Evolutionary conservation across 2,113 vertebrate species (phyloP).

Genomic region (Pycnonotus jocosus): DNA sequence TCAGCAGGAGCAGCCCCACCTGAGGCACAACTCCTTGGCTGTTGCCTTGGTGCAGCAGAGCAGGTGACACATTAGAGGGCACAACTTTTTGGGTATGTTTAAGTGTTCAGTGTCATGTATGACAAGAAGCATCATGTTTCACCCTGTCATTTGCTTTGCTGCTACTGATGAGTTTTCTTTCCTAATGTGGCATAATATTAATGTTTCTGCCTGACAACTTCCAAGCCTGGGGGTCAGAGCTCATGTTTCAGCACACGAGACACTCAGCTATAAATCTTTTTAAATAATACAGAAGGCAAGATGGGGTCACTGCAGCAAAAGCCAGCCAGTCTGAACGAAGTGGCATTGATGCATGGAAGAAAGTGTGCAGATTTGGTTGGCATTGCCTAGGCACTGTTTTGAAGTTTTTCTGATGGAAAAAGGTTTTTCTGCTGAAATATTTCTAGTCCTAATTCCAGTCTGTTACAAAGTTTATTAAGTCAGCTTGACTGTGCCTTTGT

Average conservation of each 20-base stretch:
- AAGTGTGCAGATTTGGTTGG: constrained; percentile 45
- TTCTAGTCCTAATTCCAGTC: neutral
- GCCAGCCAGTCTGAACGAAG: constrained; percentile 88
- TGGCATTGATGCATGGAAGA: constrained; percentile 90
- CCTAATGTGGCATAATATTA: constrained; percentile 84
- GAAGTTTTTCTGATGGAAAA: neutral
- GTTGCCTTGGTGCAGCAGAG: neutral
- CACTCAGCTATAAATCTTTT: constrained; percentile 92
- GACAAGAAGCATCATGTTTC: constrained; percentile 54
- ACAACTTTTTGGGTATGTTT: constrained; percentile 6
- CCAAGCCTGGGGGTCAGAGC: constrained; percentile 87
- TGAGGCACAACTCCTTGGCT: neutral
- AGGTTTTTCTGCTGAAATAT: neutral
- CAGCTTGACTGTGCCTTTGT: neutral
- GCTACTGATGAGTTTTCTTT: constrained; percentile 64
- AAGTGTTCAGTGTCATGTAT: constrained; percentile 24
- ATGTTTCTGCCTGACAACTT: constrained; percentile 83
- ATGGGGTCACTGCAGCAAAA: constrained; percentile 88
- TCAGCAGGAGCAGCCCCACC: neutral
- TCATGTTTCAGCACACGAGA: constrained; percentile 86
- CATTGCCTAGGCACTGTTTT: neutral
- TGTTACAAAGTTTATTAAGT: constrained; percentile 7
- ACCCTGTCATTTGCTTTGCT: constrained; percentile 44
- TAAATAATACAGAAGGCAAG: constrained; percentile 89
- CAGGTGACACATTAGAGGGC: neutral